These are phyloP conservation scores for Didymodactylos carnosus DNA, from an alignment of 2,888 invertebrate genomes.

Conservation along the genomic window DNA sequence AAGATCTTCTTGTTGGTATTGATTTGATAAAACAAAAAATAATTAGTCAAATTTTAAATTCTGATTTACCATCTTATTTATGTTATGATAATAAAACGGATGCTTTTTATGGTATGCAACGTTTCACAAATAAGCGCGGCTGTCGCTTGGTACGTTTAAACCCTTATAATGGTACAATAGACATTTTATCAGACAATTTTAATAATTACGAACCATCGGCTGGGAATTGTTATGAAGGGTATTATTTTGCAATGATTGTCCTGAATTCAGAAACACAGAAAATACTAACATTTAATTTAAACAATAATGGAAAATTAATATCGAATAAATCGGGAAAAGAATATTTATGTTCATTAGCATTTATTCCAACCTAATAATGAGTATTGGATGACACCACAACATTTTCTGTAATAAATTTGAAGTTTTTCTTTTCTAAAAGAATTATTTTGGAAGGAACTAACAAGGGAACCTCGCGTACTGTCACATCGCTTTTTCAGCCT, in stretches of 20 bases:
- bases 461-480: no score
- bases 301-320: not conserved
- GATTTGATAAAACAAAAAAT: not conserved
- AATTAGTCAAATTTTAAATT: not conserved
- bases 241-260: not conserved
- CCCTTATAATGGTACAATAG: not conserved
- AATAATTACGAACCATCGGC: not conserved
- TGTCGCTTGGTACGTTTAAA: not conserved
- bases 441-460: not conserved
- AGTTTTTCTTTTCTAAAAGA: not conserved
- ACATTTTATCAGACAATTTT: not conserved
- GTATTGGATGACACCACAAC: not conserved
- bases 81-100: not conserved
- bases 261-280: not conserved
- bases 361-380: not conserved
- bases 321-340: not conserved
- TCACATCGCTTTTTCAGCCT: no score
- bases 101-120: not conserved
- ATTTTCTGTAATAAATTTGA: not conserved
- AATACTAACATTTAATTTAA: not conserved
- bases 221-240: not conserved
- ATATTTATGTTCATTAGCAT: not conserved
- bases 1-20: not conserved
- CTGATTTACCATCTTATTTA: not conserved
- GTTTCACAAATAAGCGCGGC: not conserved